A percentile compares a stretch with the other conserved stretches of the same genome.
These are phyloP conservation scores for Leucoraja ocellata DNA, from an alignment of 2,797 vertebrate species.

Conservation along the genomic window DNA sequence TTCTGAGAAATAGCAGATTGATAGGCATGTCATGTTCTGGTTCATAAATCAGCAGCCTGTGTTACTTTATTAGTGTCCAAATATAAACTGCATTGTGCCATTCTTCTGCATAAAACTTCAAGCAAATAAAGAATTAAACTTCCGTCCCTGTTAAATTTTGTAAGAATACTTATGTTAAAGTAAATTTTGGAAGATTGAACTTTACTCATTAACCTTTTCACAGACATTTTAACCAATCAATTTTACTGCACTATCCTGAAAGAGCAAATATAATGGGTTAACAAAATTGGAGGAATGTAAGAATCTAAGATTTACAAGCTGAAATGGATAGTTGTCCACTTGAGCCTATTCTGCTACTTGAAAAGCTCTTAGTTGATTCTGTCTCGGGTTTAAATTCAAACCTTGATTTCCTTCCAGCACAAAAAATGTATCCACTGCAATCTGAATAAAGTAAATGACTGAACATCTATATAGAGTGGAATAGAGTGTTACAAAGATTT, in stretches of 20 bases:
- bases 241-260: neutral
- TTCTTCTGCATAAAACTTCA: neutral
- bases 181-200: neutral
- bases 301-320: neutral
- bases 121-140: neutral
- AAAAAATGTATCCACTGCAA: too few relatives aligned
- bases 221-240: neutral
- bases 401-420: too few relatives aligned
- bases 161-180: neutral
- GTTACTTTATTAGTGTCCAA: neutral
- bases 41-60: slow-evolving; percentile 2
- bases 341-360: too few relatives aligned
- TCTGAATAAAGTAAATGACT: too few relatives aligned
- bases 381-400: too few relatives aligned
- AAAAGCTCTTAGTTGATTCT: too few relatives aligned
- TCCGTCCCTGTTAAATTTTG: neutral
- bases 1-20: neutral
- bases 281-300: neutral
- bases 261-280: neutral
- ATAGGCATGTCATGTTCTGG: neutral
- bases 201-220: neutral
- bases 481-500: too few relatives aligned
- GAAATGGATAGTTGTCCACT: too few relatives aligned
- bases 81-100: neutral
- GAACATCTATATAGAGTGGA: too few relatives aligned